phyloP scores from a whole-genome alignment of 92 coral and sea anemone species.

The Porites rus region DNA sequence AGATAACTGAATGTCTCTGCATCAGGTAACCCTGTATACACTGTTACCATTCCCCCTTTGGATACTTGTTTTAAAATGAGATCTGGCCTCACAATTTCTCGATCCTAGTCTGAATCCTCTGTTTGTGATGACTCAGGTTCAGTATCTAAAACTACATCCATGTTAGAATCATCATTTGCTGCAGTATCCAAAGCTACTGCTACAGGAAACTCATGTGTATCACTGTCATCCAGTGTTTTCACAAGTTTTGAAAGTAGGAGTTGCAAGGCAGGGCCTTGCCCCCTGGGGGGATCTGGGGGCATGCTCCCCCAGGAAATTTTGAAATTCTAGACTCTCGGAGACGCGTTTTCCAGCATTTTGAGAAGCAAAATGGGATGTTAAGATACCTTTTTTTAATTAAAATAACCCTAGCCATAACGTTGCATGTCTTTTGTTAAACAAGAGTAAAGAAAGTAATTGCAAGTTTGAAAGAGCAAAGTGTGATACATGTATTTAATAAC shows the following conservation, averaged over 20 bases:
- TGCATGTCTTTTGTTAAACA: slow-evolving; percentile 9
- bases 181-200: neutral
- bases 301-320: no score
- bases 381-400: neutral
- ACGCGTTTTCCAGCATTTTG: slow-evolving; percentile 25
- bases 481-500: slow-evolving; percentile 17
- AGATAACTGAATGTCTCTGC: slow-evolving; percentile 42
- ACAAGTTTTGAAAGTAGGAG: neutral
- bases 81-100: slow-evolving; percentile 10
- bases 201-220: no score
- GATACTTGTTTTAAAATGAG: slow-evolving; percentile 39
- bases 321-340: neutral
- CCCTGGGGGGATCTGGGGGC: no score
- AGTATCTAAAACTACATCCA: neutral
- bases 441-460: slow-evolving; percentile 13
- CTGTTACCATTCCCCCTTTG: slow-evolving; percentile 25
- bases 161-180: neutral
- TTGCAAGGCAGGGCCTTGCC: no score
- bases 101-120: slow-evolving; percentile 17
- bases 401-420: slow-evolving; percentile 16
- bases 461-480: slow-evolving; percentile 14
- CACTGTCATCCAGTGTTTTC: slow-evolving; percentile 1
- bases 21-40: slow-evolving; percentile 46
- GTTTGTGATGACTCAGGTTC: slow-evolving; percentile 2
- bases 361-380: neutral